Percentiles rank a stretch among this genome's conserved stretches.
phyloP scores from a whole-genome alignment of 2,113 vertebrate genomes.

The Potamarius usumacintae region DNA sequence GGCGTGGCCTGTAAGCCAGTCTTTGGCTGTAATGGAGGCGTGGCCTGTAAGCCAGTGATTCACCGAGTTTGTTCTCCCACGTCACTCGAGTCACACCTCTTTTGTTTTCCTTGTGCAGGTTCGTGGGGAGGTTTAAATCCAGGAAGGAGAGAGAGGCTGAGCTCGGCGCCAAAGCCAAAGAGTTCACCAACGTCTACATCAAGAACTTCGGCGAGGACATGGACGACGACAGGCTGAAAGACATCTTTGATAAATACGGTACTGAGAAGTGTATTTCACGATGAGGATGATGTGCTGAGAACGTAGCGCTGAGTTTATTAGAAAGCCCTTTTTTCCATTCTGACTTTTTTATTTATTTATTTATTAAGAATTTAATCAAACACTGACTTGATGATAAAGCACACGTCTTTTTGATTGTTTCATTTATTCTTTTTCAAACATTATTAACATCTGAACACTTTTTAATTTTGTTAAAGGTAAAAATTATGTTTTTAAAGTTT shows the following conservation, averaged over 20 bases:
- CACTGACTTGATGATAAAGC: background rate
- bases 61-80: background rate
- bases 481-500: background rate
- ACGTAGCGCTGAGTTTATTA: background rate
- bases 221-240: slow-evolving; percentile 88
- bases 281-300: too few relatives aligned
- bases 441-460: background rate
- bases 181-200: slow-evolving; percentile 98
- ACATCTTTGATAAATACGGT: slow-evolving; percentile 95
- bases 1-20: background rate
- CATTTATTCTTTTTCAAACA: background rate
- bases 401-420: background rate
- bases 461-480: background rate
- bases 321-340: background rate
- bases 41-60: background rate
- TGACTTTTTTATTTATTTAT: background rate
- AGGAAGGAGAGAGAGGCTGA: slow-evolving; percentile 97
- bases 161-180: slow-evolving; percentile 95
- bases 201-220: slow-evolving; percentile 99
- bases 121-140: slow-evolving; percentile 97
- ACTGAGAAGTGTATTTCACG: background rate
- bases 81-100: background rate
- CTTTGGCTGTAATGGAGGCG: background rate
- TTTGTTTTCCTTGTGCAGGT: slow-evolving; percentile 71
- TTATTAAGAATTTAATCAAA: background rate